These are phyloP conservation scores for Numenius phaeopus DNA, from an alignment of 2,797 vertebrate species.

Conservation along the genomic window DNA sequence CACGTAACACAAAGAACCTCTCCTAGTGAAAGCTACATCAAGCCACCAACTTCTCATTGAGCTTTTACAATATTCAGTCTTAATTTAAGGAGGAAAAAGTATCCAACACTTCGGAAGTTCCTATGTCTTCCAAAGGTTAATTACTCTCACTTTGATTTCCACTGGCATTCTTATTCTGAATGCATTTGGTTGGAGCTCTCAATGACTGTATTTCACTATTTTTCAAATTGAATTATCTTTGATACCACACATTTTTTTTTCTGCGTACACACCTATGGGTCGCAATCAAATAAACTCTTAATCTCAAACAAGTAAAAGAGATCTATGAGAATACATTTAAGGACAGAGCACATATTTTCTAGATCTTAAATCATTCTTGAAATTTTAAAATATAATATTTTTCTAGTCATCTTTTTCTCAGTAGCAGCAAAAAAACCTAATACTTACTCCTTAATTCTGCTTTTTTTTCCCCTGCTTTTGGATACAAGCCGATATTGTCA, in stretches of 20 bases:
- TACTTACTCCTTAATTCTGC: neutral
- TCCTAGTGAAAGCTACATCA: neutral
- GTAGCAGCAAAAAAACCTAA: slow-evolving; percentile 2
- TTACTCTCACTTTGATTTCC: neutral
- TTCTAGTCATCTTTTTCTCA: neutral
- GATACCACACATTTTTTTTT: neutral
- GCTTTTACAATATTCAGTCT: neutral
- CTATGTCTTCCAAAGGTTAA: neutral
- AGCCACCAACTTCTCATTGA: neutral
- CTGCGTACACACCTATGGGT: neutral
- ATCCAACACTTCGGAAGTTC: neutral
- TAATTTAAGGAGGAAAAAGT: neutral
- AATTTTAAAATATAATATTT: neutral
- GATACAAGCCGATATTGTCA: neutral
- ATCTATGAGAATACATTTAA: neutral
- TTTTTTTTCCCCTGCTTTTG: neutral
- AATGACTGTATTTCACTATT: neutral
- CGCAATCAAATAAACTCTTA: neutral
- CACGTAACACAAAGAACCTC: neutral
- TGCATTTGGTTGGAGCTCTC: neutral
- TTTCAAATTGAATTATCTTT: slow-evolving; percentile 1
- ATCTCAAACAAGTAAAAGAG: neutral
- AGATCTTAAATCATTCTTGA: neutral
- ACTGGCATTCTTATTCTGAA: neutral
- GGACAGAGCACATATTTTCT: neutral